Evolutionary conservation across 2,888 invertebrate genomes (phyloP), one percentile per base, ranked within the genome.

Genomic region (Muscina levida): DNA sequence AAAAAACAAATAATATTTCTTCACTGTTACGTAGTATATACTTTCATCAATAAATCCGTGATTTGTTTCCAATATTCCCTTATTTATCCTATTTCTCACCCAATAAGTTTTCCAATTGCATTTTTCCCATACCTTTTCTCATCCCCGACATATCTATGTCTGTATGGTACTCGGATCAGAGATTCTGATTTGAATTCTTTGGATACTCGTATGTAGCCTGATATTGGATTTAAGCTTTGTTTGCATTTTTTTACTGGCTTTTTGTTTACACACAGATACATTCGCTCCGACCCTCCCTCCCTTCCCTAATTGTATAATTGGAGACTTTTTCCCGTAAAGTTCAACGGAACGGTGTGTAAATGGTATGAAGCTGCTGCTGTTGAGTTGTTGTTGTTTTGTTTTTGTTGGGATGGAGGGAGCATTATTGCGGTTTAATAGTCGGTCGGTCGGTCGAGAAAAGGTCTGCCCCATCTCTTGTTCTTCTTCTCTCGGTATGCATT

Each of bases 161-260:
- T 3, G n/a, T 42, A n/a, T 24, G 57, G 37, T 39, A 51, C 56
- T 62, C 26, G 19, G 42, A 56, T 65, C 70, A 15, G 11, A 26
- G 15, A 8, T 57, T 31, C 31, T 31, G 31, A 31, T 31, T 31
- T n/a, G 17, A 56, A 56, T 26, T 22, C 56, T 56, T n/a, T 56
- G 5, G 17, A 48, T 46, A 46, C 11, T 3, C 24, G n/a, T 51
- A 8, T 51, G 42, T 31, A 53, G 15, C 53, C 70, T 71, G 26
- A n/a, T 22, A 6, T 17, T 24, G 26, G n/a, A 39, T 59, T 24
- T 48, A 13, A 48, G 44, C 39, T 71, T 76, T 76, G 76, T 76
- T 76, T 76, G 70, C 65, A 71, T 56, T 65, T 56, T 65, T 31
- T 31, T 10, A n/a, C 26, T 56, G 24, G 22, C 24, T 10, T 53